Evolutionary conservation across 2,797 vertebrate species (phyloP).

Genomic region (Eutrigla gurnardus): DNA sequence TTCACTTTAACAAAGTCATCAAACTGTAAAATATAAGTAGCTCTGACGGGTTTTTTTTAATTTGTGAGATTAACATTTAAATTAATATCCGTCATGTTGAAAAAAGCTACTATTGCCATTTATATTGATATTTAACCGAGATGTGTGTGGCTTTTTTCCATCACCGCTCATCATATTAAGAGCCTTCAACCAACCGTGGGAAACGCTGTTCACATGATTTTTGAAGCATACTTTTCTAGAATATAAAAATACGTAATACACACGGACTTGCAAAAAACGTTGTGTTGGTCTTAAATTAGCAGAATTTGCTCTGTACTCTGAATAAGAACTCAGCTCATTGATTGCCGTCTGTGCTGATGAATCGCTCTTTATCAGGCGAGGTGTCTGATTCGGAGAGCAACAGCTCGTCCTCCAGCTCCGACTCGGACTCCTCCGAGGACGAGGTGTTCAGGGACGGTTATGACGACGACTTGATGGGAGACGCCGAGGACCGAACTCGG

Average conservation of each 20-base stretch:
- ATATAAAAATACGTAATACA: too few species aligned
- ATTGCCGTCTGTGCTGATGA: background rate
- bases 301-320: background rate
- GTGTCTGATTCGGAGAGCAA: conserved; percentile 98
- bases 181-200: too few species aligned
- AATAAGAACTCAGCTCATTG: background rate
- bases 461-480: conserved; percentile 97
- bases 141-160: too few species aligned
- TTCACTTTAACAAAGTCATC: background rate
- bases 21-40: background rate
- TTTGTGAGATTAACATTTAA: too few species aligned
- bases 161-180: too few species aligned
- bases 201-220: too few species aligned
- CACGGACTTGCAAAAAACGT: too few species aligned
- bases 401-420: conserved; percentile 96
- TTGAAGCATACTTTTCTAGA: too few species aligned
- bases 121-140: too few species aligned
- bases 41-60: too few species aligned
- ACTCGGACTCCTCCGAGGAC: conserved; percentile 97
- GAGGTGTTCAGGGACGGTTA: conserved; percentile 98
- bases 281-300: background rate
- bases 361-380: conserved; percentile 85
- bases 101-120: background rate
- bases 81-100: background rate
- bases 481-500: conserved; percentile 95